phyloP scores from a whole-genome alignment of 2,797 vertebrate genomes.

The Tragelaphus oryx region DNA sequence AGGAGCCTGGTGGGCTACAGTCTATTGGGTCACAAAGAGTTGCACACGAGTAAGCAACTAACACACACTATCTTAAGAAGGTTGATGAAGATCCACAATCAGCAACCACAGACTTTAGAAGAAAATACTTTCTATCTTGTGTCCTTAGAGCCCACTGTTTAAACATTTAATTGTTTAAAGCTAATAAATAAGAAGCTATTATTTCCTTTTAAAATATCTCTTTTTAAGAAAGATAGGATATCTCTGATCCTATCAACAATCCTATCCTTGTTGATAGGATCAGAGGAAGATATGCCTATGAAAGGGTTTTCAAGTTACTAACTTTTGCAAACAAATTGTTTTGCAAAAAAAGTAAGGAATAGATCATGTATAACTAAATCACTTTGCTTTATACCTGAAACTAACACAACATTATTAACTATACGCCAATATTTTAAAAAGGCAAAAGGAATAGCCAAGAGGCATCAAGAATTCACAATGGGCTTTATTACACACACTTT shows the following conservation, averaged over 20 bases:
- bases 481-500: background rate
- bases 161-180: background rate
- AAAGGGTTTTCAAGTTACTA: background rate
- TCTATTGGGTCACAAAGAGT: background rate
- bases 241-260: background rate
- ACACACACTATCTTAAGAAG: background rate
- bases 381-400: background rate
- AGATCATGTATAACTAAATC: background rate
- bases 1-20: background rate
- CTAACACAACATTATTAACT: background rate
- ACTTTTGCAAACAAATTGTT: background rate
- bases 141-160: background rate
- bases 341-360: background rate
- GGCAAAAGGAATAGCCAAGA: background rate
- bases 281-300: background rate
- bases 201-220: background rate
- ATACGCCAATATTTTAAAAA: background rate
- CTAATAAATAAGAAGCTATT: background rate
- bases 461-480: background rate
- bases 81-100: background rate
- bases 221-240: background rate
- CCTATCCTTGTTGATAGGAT: background rate
- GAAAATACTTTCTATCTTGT: conserved; percentile 1
- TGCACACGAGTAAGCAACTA: background rate
- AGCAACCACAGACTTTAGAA: background rate